A percentile compares a stretch with the other conserved stretches of the same genome.
Conservation (phyloP, 2,797 vertebrate genomes). For the Ispidina picta region DNA sequence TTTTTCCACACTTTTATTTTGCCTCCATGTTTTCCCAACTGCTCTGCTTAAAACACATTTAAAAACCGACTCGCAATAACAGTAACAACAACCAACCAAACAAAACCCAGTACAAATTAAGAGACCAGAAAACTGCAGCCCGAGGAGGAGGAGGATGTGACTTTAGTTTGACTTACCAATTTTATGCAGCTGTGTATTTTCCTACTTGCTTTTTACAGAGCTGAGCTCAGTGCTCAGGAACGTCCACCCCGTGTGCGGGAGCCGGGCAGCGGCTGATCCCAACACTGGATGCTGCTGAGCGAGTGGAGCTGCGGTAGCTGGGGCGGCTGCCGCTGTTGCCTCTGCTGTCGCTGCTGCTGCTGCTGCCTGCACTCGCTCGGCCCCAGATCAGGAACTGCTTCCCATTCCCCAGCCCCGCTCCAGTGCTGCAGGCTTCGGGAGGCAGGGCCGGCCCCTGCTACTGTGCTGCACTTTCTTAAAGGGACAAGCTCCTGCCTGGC, state of each 20-base stretch:
- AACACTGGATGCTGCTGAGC: constrained; percentile 2
- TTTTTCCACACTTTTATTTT: not conserved
- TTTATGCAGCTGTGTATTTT: constrained; percentile 53
- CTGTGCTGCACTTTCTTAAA: constrained; percentile 75
- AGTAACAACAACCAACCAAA: not conserved
- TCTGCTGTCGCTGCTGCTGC: not conserved
- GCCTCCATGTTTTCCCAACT: constrained; percentile 41
- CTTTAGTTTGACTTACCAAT: constrained; percentile 61
- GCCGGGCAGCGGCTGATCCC: constrained; percentile 1
- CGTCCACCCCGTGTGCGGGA: constrained; percentile 20
- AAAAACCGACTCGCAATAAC: too few species aligned
- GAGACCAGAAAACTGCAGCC: not conserved
- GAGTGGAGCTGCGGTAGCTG: not conserved
- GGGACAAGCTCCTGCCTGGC: constrained; percentile 34
- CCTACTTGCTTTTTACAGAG: constrained; percentile 53
- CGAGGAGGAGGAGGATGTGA: not conserved
- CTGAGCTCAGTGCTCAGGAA: constrained; percentile 70
- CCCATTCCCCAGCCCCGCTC: constrained; percentile 46
- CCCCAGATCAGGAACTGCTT: constrained; percentile 50
- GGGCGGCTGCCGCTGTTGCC: too few species aligned
- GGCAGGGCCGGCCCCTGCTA: constrained; percentile 54
- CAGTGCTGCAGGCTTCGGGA: constrained; percentile 26
- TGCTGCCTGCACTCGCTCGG: not conserved
- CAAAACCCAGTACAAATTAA: not conserved
- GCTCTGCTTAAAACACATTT: not conserved